These are phyloP conservation scores for Formica exsecta DNA, from an alignment of 1,140 invertebrate genomes.

Conservation along the genomic window DNA sequence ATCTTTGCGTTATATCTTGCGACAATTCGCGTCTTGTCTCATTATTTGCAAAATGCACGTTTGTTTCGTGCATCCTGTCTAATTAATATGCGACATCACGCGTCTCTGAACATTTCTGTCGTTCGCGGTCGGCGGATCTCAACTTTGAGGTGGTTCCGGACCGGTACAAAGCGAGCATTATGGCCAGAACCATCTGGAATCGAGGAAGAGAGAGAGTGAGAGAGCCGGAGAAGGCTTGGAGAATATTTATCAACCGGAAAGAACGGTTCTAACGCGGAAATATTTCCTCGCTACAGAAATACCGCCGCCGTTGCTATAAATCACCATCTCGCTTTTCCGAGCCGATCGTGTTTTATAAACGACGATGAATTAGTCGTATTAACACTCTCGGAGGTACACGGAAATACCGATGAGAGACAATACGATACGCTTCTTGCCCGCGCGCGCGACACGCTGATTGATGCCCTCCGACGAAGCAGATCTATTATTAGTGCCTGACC, in stretches of 20 bases:
- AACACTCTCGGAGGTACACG: conserved; percentile 14
- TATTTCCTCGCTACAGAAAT: conserved; percentile 9
- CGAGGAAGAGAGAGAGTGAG: conserved; percentile 12
- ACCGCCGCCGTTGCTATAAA: conserved; percentile 12
- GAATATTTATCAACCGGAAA: conserved; percentile 59
- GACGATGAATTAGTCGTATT: conserved; percentile 52
- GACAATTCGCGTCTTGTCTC: neutral
- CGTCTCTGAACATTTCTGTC: conserved; percentile 17
- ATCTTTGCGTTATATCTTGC: neutral
- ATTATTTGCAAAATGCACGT: neutral
- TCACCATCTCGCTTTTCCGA: conserved; percentile 21
- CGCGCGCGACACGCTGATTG: conserved; percentile 32
- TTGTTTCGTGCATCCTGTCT: conserved; percentile 16
- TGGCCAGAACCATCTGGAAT: conserved; percentile 42
- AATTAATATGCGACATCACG: conserved; percentile 49
- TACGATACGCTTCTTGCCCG: neutral
- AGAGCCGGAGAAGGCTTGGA: neutral
- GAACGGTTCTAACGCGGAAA: conserved; percentile 8
- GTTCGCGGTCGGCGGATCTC: conserved; percentile 7
- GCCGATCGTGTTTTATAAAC: conserved; percentile 55
- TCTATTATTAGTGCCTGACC: conserved; percentile 57
- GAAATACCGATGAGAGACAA: conserved; percentile 40
- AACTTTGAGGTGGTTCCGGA: conserved; percentile 40
- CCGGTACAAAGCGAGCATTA: conserved; percentile 43
- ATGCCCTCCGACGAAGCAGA: conserved; percentile 32